These are phyloP conservation scores for Metalampra italica DNA, from an alignment of 2,888 invertebrate genomes.

Conservation along the genomic window DNA sequence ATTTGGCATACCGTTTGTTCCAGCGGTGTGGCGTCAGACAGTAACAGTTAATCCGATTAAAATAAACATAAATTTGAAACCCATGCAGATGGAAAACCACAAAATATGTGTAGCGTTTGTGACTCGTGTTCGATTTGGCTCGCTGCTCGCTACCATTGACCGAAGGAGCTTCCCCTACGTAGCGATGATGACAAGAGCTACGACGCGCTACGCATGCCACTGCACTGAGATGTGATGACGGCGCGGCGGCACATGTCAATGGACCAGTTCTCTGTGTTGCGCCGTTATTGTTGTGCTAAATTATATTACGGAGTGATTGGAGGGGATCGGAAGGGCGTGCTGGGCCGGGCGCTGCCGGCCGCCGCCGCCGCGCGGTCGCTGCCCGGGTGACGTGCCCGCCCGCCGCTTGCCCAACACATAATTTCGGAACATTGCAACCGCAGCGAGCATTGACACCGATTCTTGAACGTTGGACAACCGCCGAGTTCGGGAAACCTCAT, in stretches of 20 bases:
- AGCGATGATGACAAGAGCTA: conserved; percentile 26
- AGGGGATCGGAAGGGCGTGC: conserved; percentile 57
- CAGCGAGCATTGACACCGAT: conserved; percentile 77
- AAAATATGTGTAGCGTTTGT: conserved; percentile 37
- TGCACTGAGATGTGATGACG: not conserved
- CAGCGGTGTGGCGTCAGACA: conserved; percentile 48
- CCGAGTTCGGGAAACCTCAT: conserved; percentile 37
- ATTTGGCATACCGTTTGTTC: conserved; percentile 72
- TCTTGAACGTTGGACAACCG: conserved; percentile 59
- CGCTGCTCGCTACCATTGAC: conserved; percentile 13
- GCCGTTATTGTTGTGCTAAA: conserved; percentile 1
- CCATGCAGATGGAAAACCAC: conserved; percentile 40
- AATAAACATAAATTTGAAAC: conserved; percentile 47
- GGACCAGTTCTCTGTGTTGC: not conserved
- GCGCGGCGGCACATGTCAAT: not conserved
- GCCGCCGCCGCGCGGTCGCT: conserved; percentile 46
- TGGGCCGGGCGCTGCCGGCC: conserved; percentile 22
- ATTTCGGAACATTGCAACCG: conserved; percentile 75
- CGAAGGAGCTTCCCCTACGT: conserved; percentile 15
- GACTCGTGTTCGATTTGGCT: no score
- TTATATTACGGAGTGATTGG: conserved; percentile 32
- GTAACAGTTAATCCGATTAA: conserved; percentile 60
- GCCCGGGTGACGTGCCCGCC: conserved; percentile 26
- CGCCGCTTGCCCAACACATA: conserved; percentile 66
- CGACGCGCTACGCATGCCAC: conserved; percentile 39